Base-by-base conservation (phyloP, 2,888 invertebrate species). In the Andrena trimmerana region DNA sequence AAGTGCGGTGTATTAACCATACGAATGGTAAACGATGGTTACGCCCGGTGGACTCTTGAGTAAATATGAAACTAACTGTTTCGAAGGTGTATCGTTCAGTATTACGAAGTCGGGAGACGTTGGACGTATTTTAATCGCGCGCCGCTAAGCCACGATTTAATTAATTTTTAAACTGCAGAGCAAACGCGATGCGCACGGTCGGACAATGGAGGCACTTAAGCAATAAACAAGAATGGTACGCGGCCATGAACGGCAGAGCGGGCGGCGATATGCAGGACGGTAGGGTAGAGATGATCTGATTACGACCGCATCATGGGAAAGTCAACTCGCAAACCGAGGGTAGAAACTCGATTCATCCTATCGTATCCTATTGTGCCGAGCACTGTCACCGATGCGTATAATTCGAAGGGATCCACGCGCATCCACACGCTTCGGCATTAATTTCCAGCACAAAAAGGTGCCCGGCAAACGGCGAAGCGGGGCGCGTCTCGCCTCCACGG, bases 281-380 rank as follows among this genome's bases (percentile, higher is more conserved):
- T 60, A 50, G 88, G 83, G 84, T 76, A 81, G 88, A 85, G 88
- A 88, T 88, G 88, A 88, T 88, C 88, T 87, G 93, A 93, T 94
- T 93, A 93, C 90, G 90, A 90, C 89, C 90, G 89, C 92, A 92
- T 93, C 94, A 93, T 93, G 93, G 94, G 93, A 93, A 93, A 93
- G 93, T 93, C 92, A 92, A 90, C 83, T 89, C 74, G 82, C 81
- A 81, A 83, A 83, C 81, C 79, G 83, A 79, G 87, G 88, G 88
- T 87, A 85, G 85, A 83, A 84, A 88, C 85, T 75, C 86, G 89
- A 90, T 90, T 90, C 90, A 88, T 85, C 89, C 86, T 84, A 84
- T 85, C 88, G 87, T 86, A 71, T 82, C 81, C 87, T 86, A 91
- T 91, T 91, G 90, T 91, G 75, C 85, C 80, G 71, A 54, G 78